These are phyloP conservation scores for Perca fluviatilis DNA, from an alignment of 2,113 vertebrate species.

Conservation along the genomic window DNA sequence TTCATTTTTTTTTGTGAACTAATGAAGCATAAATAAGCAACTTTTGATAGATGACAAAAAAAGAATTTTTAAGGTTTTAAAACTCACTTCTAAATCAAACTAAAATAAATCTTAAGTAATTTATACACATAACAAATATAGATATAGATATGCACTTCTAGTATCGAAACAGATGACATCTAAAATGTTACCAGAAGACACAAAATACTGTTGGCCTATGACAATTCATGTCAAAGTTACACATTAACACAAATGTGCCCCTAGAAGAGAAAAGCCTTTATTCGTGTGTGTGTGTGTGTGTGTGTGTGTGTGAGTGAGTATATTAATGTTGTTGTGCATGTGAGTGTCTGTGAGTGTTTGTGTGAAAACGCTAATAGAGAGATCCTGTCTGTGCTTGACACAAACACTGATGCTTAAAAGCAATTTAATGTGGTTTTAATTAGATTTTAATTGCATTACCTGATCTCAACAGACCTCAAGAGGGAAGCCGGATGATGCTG, in stretches of 20 bases:
- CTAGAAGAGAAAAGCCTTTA: neutral
- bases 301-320: neutral
- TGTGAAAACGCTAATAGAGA: conserved; percentile 58
- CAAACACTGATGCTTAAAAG: conserved; percentile 58
- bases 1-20: neutral
- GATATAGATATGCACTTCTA: neutral
- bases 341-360: neutral
- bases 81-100: neutral
- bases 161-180: neutral
- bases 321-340: neutral
- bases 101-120: neutral
- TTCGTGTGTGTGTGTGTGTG: neutral
- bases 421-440: conserved; percentile 73
- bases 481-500: conserved; percentile 29
- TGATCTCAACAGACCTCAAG: conserved; percentile 70
- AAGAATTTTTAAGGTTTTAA: neutral
- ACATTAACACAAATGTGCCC: neutral
- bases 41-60: neutral
- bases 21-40: neutral
- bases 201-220: neutral
- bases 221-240: neutral
- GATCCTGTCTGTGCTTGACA: conserved; percentile 46
- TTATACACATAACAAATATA: neutral
- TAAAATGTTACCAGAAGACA: neutral
- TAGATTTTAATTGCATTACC: conserved; percentile 77